Base-by-base conservation (phyloP, 2,888 invertebrate genomes). In the Eristalinus aeneus region DNA sequence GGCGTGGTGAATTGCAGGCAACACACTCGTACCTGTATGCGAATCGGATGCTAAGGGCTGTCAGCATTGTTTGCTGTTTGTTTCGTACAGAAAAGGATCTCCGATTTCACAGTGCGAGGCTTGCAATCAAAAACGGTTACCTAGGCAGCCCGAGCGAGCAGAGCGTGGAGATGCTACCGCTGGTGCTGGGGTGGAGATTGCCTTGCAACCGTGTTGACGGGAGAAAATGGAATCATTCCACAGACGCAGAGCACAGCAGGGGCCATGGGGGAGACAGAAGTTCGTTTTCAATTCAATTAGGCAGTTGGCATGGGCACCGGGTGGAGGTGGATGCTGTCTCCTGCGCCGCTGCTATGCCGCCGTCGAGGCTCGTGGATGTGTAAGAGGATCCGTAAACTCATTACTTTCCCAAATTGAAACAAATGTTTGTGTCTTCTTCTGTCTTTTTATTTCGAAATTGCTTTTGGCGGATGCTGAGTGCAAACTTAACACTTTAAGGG, bases 241-340 rank as follows among this genome's bases (percentile, higher is more conserved):
- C n/a, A 61, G 10, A 67, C 63, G 64, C 56, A 46, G 31, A 67
- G 31, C 60, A 39, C n/a, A 27, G 22, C 27, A 65, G 23, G 22
- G 23, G 9, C 10, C 16, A 32, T 64, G 58, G 76, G 54, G 22
- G 46, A 16, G 61, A 68, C n/a, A 54, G 75, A 75, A 80, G 75
- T 63, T 72, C 61, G 60, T 80, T 80, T 80, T 85, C 84, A 85
- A 80, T 85, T 85, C 81, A 85, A 85, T 85, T 73, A 76, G 67
- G 27, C 58, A 72, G 85, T 85, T 76, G 85, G 76, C 85, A 85
- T 85, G 76, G 81, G 46, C 64, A 81, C 80, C n/a, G 9, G 34
- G 23, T 32, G 74, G 31, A 39, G 31, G 39, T 36, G 63, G 34
- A 54, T 36, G 56, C 58, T 56, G 39, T 72, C 22, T 46, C 46